These are phyloP conservation scores for Bilobella aurantiaca DNA, from an alignment of 1,140 invertebrate genomes.

Conservation along the genomic window DNA sequence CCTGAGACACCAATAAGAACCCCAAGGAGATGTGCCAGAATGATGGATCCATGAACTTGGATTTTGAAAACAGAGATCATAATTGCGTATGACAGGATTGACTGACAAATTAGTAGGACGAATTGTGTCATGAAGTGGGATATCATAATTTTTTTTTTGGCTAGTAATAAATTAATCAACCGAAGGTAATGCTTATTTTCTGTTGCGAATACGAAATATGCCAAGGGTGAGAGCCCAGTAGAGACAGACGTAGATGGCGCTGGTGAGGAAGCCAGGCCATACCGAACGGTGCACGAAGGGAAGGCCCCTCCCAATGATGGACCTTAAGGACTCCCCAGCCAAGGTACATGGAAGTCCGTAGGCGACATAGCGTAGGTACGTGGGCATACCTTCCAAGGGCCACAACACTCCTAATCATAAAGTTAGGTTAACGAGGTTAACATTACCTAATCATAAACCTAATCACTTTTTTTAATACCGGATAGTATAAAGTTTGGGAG, in stretches of 20 bases:
- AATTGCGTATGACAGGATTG: neutral
- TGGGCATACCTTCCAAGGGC: slow-evolving; percentile 1
- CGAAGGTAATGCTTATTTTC: slow-evolving; percentile 67
- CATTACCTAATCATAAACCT: neutral
- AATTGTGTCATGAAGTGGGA: slow-evolving; percentile 86
- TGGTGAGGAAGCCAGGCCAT: neutral
- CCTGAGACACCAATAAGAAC: neutral
- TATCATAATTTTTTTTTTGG: slow-evolving; percentile 83
- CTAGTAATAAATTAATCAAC: slow-evolving; percentile 66
- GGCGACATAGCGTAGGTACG: neutral
- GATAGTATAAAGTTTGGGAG: slow-evolving; percentile 3
- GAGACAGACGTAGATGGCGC: neutral
- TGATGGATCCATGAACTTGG: neutral
- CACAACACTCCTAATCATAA: neutral
- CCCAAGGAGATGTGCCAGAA: neutral
- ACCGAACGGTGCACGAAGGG: neutral
- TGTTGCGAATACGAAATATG: neutral
- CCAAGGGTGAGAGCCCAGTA: slow-evolving; percentile 1
- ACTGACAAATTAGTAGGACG: slow-evolving; percentile 51
- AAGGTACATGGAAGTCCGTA: neutral
- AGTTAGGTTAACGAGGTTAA: neutral
- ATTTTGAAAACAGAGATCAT: slow-evolving; percentile 9
- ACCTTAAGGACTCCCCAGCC: neutral
- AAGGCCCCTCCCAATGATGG: neutral
- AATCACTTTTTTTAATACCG: neutral